phyloP scores from a whole-genome alignment of 2,113 vertebrate species.

The Rhinolophus ferrumequinum region DNA sequence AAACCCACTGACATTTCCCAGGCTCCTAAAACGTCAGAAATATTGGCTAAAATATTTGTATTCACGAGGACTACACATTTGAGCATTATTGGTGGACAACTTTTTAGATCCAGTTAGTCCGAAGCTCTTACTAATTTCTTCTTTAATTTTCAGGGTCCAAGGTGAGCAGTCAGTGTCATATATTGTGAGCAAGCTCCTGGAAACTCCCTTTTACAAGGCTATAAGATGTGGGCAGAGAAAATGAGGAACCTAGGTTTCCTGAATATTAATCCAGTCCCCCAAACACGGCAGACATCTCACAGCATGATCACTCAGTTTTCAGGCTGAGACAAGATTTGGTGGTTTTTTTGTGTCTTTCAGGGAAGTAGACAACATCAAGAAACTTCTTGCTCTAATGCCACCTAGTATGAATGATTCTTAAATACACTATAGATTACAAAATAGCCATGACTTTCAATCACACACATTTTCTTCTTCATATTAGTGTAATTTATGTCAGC shows the following conservation, averaged over 20 bases:
- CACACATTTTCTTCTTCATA: background rate
- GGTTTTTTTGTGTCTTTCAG: background rate
- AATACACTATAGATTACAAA: background rate
- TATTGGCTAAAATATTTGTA: background rate
- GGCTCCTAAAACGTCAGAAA: constrained; percentile 58
- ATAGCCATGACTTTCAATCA: background rate
- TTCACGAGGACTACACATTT: constrained; percentile 18
- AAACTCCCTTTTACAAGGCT: background rate
- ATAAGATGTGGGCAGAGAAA: background rate
- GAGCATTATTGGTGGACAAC: background rate
- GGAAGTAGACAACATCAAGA: constrained; percentile 14
- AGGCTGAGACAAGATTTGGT: constrained; percentile 30
- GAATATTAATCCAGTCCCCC: background rate
- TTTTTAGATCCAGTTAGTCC: background rate
- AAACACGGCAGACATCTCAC: background rate
- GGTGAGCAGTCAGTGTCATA: background rate
- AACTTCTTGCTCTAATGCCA: background rate
- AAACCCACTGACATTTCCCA: constrained; percentile 6
- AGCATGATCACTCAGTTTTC: background rate
- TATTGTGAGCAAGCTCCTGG: background rate
- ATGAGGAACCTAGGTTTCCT: constrained; percentile 24
- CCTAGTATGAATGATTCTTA: constrained; percentile 13
- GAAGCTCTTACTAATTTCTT: background rate
- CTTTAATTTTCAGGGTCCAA: background rate
- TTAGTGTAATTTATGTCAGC: background rate